Evolutionary conservation across 2,888 invertebrate species (phyloP).

Genomic region (Melanchra persicariae): DNA sequence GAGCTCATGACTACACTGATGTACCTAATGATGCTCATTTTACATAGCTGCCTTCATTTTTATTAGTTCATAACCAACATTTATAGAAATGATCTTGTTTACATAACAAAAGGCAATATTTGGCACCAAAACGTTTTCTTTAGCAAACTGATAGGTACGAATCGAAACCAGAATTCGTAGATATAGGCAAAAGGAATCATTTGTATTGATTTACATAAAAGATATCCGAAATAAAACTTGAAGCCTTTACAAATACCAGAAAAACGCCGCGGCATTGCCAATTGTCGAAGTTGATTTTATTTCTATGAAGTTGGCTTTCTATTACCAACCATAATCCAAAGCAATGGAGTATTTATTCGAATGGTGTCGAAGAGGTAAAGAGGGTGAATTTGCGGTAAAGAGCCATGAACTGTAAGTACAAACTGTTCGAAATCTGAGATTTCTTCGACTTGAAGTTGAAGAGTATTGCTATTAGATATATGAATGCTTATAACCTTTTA

Average conservation of each 20-base stretch:
- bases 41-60: too few relatives aligned
- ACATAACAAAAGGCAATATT: constrained; percentile 2
- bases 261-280: constrained; percentile 52
- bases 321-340: background rate
- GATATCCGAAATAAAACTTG: constrained; percentile 56
- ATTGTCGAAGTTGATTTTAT: constrained; percentile 59
- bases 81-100: background rate
- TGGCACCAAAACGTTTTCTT: constrained; percentile 18
- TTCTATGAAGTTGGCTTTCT: background rate
- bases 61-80: too few relatives aligned
- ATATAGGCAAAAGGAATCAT: constrained; percentile 40
- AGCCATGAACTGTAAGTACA: constrained; percentile 52
- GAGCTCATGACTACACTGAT: too few relatives aligned
- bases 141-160: constrained; percentile 26
- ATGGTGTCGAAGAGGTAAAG: background rate
- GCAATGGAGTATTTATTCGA: background rate
- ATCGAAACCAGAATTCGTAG: constrained; percentile 30
- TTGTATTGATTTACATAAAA: constrained; percentile 55
- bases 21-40: too few relatives aligned
- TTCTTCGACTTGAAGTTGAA: constrained; percentile 33
- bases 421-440: constrained; percentile 57
- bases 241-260: constrained; percentile 57
- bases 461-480: constrained; percentile 43
- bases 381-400: constrained; percentile 40
- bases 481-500: constrained; percentile 16